Base-by-base conservation (phyloP, 2,888 invertebrate species). In the Volucella zonaria region DNA sequence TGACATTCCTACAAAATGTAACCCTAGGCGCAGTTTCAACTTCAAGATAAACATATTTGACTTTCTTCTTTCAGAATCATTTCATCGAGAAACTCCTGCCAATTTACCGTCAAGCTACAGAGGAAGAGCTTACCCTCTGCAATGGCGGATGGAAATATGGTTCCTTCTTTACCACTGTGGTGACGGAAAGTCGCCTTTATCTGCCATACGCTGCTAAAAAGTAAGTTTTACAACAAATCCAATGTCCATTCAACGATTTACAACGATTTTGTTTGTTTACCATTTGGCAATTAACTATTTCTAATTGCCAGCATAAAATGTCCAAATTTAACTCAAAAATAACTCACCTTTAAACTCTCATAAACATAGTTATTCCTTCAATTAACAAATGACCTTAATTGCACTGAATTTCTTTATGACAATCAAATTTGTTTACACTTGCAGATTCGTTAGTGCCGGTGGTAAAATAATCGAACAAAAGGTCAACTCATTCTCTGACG, bases 61-160 rank as follows among this genome's bases (percentile, higher is more conserved):
- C 43, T 61, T 49, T 64, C 11, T 14, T 54, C 18, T 89, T 90
- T 71, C 88, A 96, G 95, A 97, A 96, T 91, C 94, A 94, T 87
- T 94, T 95, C 82, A 94, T 97, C 87, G 96, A 97, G 92, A 93
- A 94, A 76, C 88, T 97, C 51, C 93, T 97, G 10, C 97, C 96
- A 1, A 92, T 95, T 52, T 97, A 96, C 89, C 93, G 97, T 78
- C 89, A 93, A 75, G 95, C 95, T 0, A 95, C 94, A 0, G 93
- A 94, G 67, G 94, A 95, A n/a, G 98, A 98, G 91, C 92, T 97
- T 14, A 92, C 93, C 87, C 90, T 96, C 12, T 95, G 95, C 81
- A 94, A 95, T 0, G 95, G 95, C 9, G 93, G 93, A 68, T 97
- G 96, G 95, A 96, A 96, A 90, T 96, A 96, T 89, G 98, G 98